Base-by-base conservation (phyloP, 2,888 invertebrate species). In the Micoletzkya japonica region DNA sequence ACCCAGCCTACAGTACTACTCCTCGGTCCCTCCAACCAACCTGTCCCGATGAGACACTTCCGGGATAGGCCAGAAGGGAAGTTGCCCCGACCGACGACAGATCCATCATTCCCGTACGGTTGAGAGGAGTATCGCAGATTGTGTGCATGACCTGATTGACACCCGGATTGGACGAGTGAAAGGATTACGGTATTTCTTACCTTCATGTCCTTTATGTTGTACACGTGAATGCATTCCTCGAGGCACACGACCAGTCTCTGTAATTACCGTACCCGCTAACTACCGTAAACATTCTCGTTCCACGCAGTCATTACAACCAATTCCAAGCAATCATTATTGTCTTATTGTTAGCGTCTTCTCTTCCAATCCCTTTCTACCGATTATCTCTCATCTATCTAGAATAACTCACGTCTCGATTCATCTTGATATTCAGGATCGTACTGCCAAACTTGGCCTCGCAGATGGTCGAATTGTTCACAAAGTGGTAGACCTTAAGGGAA, bases 161-260 rank as follows among this genome's bases (percentile, higher is more conserved):
- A 20, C 50, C 10, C 49, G 17, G 28, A 39, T 60, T 60, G 37
- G 32, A 2, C 24, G 34, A 58, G 1, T 14, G 30, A 20, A n/a
- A 34, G 36, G 20, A 52, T 20, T 49, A 49, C 14, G 24, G 20
- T 49, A 24, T 26, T 26, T 52, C 39, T 63, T 6, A 77, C 78
- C 73, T 76, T 78, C 85, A 85, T 85, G 58, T 85, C 85, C 24
- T 87, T 91, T 85, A 98, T 95, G 88, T 95, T 96, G 90, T 98
- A 97, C 86, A 98, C 95, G 88, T 95, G 95, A 79, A 98, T 90
- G 81, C 93, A 93, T 87, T 97, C 97, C 88, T 97, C 96, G 84
- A 98, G 89, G 87, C 96, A 96, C 79, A 98, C 97, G 78, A 98
- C 92, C 87, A 98, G 89, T 85, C 97, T 90, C 92, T 93, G 89